phyloP scores from a whole-genome alignment of 2,888 invertebrate genomes.

The Rhimphoctona megacephalus region DNA sequence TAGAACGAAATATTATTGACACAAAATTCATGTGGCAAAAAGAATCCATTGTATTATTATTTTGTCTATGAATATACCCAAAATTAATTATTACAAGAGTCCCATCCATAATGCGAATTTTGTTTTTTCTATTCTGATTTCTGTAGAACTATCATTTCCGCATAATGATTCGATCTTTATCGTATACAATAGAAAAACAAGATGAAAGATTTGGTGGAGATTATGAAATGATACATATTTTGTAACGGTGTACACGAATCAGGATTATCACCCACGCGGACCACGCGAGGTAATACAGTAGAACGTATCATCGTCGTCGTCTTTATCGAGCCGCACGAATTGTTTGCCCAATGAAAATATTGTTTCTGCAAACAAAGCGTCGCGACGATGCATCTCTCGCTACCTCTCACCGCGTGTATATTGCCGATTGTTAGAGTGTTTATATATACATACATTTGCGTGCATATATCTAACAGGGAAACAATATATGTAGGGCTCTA shows the following conservation, averaged over 20 bases:
- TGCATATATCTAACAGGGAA: conserved; percentile 14
- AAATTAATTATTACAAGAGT: background rate
- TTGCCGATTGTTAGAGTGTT: conserved; percentile 32
- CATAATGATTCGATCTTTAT: background rate
- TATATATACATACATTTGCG: background rate
- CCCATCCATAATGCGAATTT: too few relatives aligned
- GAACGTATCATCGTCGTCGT: conserved; percentile 74
- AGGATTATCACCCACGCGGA: conserved; percentile 70
- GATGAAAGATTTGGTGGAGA: conserved; percentile 14
- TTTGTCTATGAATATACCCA: background rate
- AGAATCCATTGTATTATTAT: background rate
- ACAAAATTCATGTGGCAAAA: too few relatives aligned
- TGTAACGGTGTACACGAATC: conserved; percentile 74
- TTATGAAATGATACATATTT: conserved; percentile 61
- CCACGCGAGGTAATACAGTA: conserved; percentile 54
- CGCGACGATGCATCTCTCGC: conserved; percentile 67
- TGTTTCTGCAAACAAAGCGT: conserved; percentile 83
- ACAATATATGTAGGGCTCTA: conserved; percentile 6
- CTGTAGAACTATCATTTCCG: background rate
- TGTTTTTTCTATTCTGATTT: background rate
- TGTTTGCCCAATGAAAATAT: conserved; percentile 84
- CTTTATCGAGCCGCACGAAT: conserved; percentile 83
- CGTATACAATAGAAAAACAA: background rate
- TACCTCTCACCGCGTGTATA: conserved; percentile 54
- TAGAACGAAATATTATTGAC: too few relatives aligned